Evolutionary conservation across 2,113 vertebrate genomes (phyloP), one percentile per base, ranked within the genome.

Genomic region (Tychaedon coryphoeus): DNA sequence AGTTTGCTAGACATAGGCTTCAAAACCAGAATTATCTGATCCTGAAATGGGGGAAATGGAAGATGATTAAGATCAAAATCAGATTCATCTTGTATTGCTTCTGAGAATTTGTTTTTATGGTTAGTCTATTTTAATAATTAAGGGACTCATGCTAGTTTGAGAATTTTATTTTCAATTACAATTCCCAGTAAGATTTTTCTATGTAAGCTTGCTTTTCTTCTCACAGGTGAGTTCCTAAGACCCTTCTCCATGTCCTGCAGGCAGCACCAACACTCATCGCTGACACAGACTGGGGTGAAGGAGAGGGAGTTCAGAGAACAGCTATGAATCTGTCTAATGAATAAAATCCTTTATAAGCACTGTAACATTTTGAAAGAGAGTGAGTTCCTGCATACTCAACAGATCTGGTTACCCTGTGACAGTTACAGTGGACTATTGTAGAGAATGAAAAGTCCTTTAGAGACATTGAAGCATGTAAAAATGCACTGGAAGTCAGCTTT

Each of bases 271-370:
- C 78, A 76, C 36, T 95, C 64, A 34, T 11, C 28, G 31, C 17
- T 11, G 16, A 67, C 64, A 75, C 51, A 69, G 53, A 48, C 43
- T 71, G 78, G 69, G 85, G 82, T 93, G 86, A 88, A 92, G 86
- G 90, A 64, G 76, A 90, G 54, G 34, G 78, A 83, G 72, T 96
- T 95, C 93, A 97, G 95, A 95, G 94, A 91, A 92, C 72, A 79
- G 54, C 91, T 88, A 12, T 93, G 96, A 96, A 96, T 95, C 84
- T 93, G 72, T 69, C 51, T 94, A 79, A 92, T 96, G 96, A 97
- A 97, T 97, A 95, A 97, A 95, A 95, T 93, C 92, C 95, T 97
- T 97, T 97, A 94, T 97, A 93, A 95, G 94, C 93, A 61, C 91
- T 51, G 48, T 93, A 94, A 94, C 95, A 92, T 97, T 97, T 95